These are phyloP conservation scores for Beaufortia kweichowensis DNA, from an alignment of 2,113 vertebrate genomes.

Conservation along the genomic window DNA sequence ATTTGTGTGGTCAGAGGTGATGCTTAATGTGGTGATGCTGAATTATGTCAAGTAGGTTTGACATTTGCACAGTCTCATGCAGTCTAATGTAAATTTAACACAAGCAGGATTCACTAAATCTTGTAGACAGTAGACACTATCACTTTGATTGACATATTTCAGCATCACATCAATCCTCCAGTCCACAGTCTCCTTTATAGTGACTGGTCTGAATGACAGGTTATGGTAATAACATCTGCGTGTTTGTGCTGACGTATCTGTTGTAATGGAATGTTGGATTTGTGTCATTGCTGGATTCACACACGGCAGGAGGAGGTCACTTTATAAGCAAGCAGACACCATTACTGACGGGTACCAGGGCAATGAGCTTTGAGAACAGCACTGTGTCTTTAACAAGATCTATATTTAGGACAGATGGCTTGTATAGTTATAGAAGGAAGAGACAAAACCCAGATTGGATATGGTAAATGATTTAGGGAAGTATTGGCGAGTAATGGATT, in stretches of 20 bases:
- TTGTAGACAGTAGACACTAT: too few relatives aligned
- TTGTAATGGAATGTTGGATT: conserved; percentile 20
- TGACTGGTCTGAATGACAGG: not conserved
- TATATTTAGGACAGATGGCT: not conserved
- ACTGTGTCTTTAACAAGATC: conserved; percentile 14
- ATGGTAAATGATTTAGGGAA: not conserved
- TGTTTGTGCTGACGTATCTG: not conserved
- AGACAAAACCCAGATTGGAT: not conserved
- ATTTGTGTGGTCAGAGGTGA: too few relatives aligned
- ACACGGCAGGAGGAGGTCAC: conserved; percentile 3
- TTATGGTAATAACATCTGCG: not conserved
- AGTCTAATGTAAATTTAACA: too few relatives aligned
- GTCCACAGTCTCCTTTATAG: not conserved
- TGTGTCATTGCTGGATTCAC: not conserved
- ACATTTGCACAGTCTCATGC: too few relatives aligned
- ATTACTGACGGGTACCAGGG: not conserved
- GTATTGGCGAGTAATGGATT: not conserved
- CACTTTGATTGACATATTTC: not conserved
- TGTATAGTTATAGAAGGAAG: not conserved
- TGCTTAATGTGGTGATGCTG: too few relatives aligned
- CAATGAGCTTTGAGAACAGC: not conserved
- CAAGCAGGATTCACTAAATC: too few relatives aligned
- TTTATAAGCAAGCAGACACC: not conserved
- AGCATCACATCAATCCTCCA: not conserved
- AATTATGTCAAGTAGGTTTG: too few relatives aligned